phyloP scores from a whole-genome alignment of 2,113 vertebrate genomes.

The Sakesphorus luctuosus region DNA sequence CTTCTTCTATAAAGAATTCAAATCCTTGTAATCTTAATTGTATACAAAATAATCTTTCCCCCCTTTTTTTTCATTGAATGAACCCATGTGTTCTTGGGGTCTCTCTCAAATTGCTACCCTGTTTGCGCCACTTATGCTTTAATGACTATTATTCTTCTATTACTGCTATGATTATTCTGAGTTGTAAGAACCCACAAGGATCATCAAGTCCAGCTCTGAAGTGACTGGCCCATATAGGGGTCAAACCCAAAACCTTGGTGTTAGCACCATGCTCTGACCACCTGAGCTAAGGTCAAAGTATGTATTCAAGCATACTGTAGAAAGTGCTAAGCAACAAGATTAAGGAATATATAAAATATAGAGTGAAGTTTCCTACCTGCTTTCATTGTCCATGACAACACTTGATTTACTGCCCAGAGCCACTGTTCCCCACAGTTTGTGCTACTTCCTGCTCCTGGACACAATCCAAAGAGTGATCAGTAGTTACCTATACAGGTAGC shows the following conservation, averaged over 20 bases:
- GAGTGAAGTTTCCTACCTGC: background rate
- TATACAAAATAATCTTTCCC: background rate
- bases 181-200: background rate
- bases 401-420: background rate
- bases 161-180: background rate
- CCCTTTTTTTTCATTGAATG: background rate
- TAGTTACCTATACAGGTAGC: background rate
- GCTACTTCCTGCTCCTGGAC: fast-evolving
- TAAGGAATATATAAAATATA: background rate
- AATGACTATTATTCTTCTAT: background rate
- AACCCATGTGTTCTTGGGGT: background rate
- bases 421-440: background rate
- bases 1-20: background rate
- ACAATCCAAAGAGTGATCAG: background rate
- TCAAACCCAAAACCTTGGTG: background rate
- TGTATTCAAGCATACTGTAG: background rate
- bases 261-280: background rate
- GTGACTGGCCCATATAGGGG: background rate
- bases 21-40: background rate
- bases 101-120: background rate
- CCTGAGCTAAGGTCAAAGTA: background rate
- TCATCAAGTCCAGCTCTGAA: background rate
- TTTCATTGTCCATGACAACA: background rate
- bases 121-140: background rate
- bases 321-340: background rate